A percentile compares a stretch with the other conserved stretches of the same genome.
These are phyloP conservation scores for Caenorhabditis afra DNA, from an alignment of 2,888 invertebrate genomes.

Conservation along the genomic window DNA sequence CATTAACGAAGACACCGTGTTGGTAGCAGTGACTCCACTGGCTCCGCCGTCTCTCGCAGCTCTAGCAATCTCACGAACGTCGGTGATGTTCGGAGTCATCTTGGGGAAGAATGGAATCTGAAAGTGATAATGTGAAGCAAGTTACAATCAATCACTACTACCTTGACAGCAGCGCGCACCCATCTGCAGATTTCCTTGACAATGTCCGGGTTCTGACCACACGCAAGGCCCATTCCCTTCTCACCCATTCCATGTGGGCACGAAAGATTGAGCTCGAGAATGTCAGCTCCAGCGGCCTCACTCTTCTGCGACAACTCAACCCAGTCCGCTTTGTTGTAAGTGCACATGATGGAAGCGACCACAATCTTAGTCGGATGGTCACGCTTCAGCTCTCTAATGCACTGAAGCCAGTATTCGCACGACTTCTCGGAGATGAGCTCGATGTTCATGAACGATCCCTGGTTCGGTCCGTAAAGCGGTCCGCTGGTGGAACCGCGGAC, in stretches of 20 bases:
- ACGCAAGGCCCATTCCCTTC: slow-evolving; percentile 93
- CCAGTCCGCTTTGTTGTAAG: slow-evolving; percentile 87
- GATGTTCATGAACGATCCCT: slow-evolving; percentile 93
- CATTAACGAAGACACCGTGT: slow-evolving; percentile 97
- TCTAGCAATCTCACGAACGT: slow-evolving; percentile 90
- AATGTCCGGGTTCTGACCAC: slow-evolving; percentile 93
- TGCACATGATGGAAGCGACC: slow-evolving; percentile 79
- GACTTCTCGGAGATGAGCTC: slow-evolving; percentile 98
- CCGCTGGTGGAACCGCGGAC: slow-evolving; percentile 94
- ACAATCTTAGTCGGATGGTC: slow-evolving; percentile 87
- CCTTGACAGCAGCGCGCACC: slow-evolving; percentile 85
- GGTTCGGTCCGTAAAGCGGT: slow-evolving; percentile 90
- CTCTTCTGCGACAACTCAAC: slow-evolving; percentile 87
- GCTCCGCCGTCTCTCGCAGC: slow-evolving; percentile 92
- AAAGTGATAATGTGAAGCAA: slow-evolving; percentile 81
- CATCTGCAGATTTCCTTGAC: slow-evolving; percentile 92
- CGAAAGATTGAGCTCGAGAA: slow-evolving; percentile 94
- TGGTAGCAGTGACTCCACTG: slow-evolving; percentile 95
- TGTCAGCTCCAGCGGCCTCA: slow-evolving; percentile 90
- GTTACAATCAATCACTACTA: slow-evolving; percentile 58
- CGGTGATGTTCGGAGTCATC: slow-evolving; percentile 96
- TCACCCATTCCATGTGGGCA: slow-evolving; percentile 95
- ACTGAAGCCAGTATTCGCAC: slow-evolving; percentile 92
- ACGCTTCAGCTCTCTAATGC: slow-evolving; percentile 87
- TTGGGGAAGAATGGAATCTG: slow-evolving; percentile 97